Evolutionary conservation across 2,797 vertebrate genomes (phyloP), one percentile per base, ranked within the genome.

Genomic region (Pogonophryne albipinna): DNA sequence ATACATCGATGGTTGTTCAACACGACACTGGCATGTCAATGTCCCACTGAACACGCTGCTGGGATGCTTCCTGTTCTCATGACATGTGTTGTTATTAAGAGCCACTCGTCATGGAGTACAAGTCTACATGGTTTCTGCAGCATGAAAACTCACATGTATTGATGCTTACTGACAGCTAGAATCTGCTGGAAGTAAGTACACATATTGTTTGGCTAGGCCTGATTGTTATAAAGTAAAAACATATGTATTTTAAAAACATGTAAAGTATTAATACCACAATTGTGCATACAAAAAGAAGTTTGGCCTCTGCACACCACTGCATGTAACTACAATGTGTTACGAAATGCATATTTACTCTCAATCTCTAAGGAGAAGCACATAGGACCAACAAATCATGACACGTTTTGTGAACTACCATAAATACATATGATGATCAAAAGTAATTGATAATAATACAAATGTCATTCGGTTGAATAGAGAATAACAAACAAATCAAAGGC

Each of bases 151-250:
- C 50, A 76, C 34, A 8, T 34, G 34, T 38, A 38, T 34, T 8
- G 34, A 8, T 38, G 34, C 34, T 57, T 11, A 20, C 10, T 20
- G 50, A 52, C 10, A 11, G 20, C 19, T 13, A 38, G 34, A 38
- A 38, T 38, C 34, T 38, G 6, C 34, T 38, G 34, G 34, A 7
- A 38, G 34, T 38, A 38, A 38, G 41, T 75, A 27, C 27, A 67
- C 62, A 82, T 60, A 71, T 16, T 63, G 50, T 60, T 75, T 66
- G 64, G 64, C 44, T 17, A 34, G 77, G 56, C 45, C 68, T 68
- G 79, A 85, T 76, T 77, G 65, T 77, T 62, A 72, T 31, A 31
- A 71, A 71, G 17, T 23, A 63, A 73, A 53, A 49, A 57, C 61
- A 7, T 38, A 44, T 16, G 23, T 27, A 27, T 47, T 41, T 31